phyloP scores from a whole-genome alignment of 2,797 vertebrate genomes.

The Parotocinclus haroldoi region DNA sequence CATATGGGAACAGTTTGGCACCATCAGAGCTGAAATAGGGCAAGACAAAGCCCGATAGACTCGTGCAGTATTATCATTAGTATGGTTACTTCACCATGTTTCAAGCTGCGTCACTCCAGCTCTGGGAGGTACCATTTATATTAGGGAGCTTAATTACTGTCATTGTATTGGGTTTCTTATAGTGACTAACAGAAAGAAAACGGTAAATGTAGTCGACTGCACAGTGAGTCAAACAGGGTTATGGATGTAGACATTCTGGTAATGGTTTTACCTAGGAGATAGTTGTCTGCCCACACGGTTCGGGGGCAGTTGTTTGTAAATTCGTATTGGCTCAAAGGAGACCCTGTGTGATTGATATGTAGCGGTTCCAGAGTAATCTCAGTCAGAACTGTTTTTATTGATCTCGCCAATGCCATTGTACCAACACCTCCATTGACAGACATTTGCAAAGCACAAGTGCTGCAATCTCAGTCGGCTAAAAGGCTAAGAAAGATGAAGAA shows the following conservation, averaged over 20 bases:
- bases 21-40: slow-evolving; percentile 28
- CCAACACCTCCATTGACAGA: slow-evolving; percentile 24
- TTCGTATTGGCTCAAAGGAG: slow-evolving; percentile 19
- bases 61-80: slow-evolving; percentile 4
- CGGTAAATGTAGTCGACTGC: not conserved
- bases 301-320: slow-evolving; percentile 24
- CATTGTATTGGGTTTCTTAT: not conserved
- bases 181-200: too few species aligned
- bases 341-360: slow-evolving; percentile 11
- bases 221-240: not conserved
- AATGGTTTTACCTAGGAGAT: not conserved
- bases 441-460: slow-evolving; percentile 46
- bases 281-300: slow-evolving; percentile 14
- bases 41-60: slow-evolving; percentile 30
- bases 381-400: slow-evolving; percentile 13
- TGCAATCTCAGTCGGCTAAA: not conserved
- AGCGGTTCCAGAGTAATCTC: slow-evolving; percentile 13
- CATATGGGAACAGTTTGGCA: slow-evolving; percentile 29
- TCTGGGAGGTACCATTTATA: not conserved
- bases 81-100: not conserved
- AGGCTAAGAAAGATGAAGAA: slow-evolving; percentile 8
- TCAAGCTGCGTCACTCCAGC: not conserved
- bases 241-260: not conserved
- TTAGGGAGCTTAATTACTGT: not conserved
- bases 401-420: slow-evolving; percentile 21